Evolutionary conservation across 2,797 vertebrate genomes (phyloP).

Genomic region (Myotis findleyi): DNA sequence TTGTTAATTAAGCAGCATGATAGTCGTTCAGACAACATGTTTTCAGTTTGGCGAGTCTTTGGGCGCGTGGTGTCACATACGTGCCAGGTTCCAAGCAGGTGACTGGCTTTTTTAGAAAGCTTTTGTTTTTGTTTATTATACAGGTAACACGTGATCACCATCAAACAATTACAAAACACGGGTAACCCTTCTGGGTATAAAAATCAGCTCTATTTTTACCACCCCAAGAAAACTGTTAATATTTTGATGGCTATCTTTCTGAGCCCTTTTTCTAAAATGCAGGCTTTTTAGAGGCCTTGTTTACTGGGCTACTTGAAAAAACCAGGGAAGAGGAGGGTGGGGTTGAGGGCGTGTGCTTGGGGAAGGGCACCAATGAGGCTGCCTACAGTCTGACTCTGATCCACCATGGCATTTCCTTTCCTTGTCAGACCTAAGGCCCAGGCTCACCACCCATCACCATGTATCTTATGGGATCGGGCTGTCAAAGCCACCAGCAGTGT

Average conservation of each 20-base stretch:
- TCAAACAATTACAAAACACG: not conserved
- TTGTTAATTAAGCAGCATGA: not conserved
- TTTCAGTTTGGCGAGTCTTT: not conserved
- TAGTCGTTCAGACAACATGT: not conserved
- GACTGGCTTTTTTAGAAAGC: not conserved
- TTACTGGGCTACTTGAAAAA: not conserved
- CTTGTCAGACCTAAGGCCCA: not conserved
- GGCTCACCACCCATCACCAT: not conserved
- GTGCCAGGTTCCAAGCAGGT: not conserved
- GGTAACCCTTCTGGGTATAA: not conserved
- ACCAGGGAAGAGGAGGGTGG: not conserved
- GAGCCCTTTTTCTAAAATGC: not conserved
- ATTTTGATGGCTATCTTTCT: not conserved
- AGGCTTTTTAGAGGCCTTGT: not conserved
- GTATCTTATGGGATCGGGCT: not conserved
- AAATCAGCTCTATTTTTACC: not conserved
- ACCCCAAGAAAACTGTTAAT: not conserved
- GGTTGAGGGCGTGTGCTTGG: fast-evolving
- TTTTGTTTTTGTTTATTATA: not conserved
- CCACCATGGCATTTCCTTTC: not conserved
- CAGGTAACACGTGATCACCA: not conserved
- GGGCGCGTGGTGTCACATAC: not conserved
- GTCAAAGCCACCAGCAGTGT: not conserved
- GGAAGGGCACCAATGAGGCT: not conserved
- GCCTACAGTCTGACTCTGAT: not conserved